Evolutionary conservation across 2,888 invertebrate genomes (phyloP), one percentile per base, ranked within the genome.

Genomic region (Hirtodrosophila cameraria): DNA sequence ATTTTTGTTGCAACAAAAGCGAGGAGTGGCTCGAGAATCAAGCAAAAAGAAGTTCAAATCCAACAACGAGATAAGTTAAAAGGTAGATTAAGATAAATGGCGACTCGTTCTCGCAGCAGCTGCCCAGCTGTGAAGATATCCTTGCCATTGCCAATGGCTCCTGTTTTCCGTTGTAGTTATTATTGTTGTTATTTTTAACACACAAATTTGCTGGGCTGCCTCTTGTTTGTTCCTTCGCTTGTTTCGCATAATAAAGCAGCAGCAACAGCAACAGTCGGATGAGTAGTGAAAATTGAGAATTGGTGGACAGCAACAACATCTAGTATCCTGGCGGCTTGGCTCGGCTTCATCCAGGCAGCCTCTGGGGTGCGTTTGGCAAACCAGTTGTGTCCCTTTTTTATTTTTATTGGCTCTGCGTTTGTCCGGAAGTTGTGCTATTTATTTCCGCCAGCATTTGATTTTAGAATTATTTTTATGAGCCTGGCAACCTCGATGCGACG

Each of bases 81-180:
- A 83, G 87, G 87, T 83, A 86, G 79, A 86, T 77, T 84, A 88
- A 86, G 87, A 88, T 87, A 86, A 88, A 87, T 85, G 87, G 79
- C 75, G 71, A 65, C 79, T 78, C 83, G 73, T 72, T 72, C 63
- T 65, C 54, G 62, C 23, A 46, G 35, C 52, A 58, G 35, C 38
- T 46, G 50, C 36, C 49, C 36, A 18, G 30, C 42, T 27, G 28
- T 31, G 18, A 55, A 33, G 28, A 23, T 33, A 41, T 46, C 48
- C 35, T 18, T 23, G 7, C 18, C 16, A 15, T 7, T 48, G 15
- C n/a, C n/a, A n/a, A n/a, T 45, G 27, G 12, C 2, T 54, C 25
- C 4, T 20, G 18, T 11, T 38, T 12, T 42, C 50, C 50, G 45
- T 49, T 55, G 59, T 54, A 33, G 49, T 27, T 41, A 49, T 57